phyloP scores from a whole-genome alignment of 2,113 vertebrate genomes.

The Anhinga anhinga region DNA sequence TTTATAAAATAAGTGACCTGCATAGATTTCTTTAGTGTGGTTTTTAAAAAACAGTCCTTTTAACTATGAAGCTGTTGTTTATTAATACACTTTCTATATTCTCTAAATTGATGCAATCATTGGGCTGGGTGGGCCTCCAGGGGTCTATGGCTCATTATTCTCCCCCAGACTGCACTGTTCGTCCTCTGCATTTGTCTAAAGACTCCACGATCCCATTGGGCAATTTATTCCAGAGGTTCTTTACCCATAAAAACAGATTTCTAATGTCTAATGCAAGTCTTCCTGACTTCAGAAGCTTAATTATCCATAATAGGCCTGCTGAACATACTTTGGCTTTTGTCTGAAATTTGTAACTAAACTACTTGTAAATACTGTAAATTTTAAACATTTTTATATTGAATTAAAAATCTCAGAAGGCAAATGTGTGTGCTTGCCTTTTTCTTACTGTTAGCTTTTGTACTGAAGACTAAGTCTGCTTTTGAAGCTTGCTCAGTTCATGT shows the following conservation, averaged over 20 bases:
- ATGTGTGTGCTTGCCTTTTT: background rate
- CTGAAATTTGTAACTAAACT: background rate
- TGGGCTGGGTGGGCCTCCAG: background rate
- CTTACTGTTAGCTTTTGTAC: background rate
- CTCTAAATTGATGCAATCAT: background rate
- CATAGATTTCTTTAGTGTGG: background rate
- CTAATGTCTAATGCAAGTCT: background rate
- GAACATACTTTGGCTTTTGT: background rate
- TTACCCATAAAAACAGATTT: background rate
- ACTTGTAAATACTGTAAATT: slow-evolving; percentile 1
- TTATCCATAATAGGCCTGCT: background rate
- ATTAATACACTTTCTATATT: background rate
- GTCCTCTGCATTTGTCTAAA: background rate
- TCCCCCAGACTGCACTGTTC: accelerated
- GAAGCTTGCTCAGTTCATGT: background rate
- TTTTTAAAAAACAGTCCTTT: background rate
- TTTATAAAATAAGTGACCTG: background rate
- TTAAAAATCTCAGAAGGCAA: background rate
- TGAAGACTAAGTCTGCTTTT: background rate
- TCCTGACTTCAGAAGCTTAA: background rate
- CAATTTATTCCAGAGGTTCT: background rate
- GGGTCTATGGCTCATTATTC: background rate
- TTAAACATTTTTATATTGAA: background rate
- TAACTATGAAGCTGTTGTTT: background rate
- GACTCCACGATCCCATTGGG: background rate